These are phyloP conservation scores for Probosciger aterrimus DNA, from an alignment of 2,113 vertebrate species.

Conservation along the genomic window DNA sequence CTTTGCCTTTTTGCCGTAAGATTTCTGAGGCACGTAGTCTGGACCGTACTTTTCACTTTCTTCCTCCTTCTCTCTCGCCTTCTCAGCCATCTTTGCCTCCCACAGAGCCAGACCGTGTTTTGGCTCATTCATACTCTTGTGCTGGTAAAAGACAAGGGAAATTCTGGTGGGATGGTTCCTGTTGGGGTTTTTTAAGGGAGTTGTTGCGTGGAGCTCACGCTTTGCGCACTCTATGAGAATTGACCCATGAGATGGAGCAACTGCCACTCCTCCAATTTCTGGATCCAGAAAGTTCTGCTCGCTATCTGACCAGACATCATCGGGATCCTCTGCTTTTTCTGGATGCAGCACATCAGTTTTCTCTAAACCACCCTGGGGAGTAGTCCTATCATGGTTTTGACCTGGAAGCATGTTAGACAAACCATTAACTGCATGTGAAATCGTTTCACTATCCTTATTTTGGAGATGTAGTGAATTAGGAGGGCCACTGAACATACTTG, in stretches of 20 bases:
- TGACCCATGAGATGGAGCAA: conserved; percentile 93
- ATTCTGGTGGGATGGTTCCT: conserved; percentile 90
- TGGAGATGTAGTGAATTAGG: conserved; percentile 82
- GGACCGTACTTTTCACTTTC: conserved; percentile 88
- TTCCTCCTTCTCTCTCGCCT: conserved; percentile 92
- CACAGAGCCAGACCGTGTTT: conserved; percentile 93
- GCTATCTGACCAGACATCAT: conserved; percentile 95
- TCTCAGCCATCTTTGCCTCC: conserved; percentile 97
- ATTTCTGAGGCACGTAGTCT: conserved; percentile 87
- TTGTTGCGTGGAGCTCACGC: conserved; percentile 94
- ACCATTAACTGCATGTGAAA: conserved; percentile 72
- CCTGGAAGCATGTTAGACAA: conserved; percentile 78
- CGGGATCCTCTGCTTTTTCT: conserved; percentile 76
- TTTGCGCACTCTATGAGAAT: conserved; percentile 98
- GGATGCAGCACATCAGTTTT: conserved; percentile 67
- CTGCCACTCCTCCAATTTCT: conserved; percentile 94
- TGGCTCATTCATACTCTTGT: conserved; percentile 96
- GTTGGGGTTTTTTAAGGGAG: conserved; percentile 90
- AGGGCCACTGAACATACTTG: conserved; percentile 70
- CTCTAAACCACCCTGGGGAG: conserved; percentile 69
- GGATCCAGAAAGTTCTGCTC: conserved; percentile 96
- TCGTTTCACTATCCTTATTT: conserved; percentile 78
- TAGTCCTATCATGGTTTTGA: conserved; percentile 74
- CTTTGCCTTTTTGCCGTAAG: conserved; percentile 85
- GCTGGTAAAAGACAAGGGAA: conserved; percentile 98